Conservation (phyloP, 1,140 invertebrate species). For the Trachelipus rathkii region DNA sequence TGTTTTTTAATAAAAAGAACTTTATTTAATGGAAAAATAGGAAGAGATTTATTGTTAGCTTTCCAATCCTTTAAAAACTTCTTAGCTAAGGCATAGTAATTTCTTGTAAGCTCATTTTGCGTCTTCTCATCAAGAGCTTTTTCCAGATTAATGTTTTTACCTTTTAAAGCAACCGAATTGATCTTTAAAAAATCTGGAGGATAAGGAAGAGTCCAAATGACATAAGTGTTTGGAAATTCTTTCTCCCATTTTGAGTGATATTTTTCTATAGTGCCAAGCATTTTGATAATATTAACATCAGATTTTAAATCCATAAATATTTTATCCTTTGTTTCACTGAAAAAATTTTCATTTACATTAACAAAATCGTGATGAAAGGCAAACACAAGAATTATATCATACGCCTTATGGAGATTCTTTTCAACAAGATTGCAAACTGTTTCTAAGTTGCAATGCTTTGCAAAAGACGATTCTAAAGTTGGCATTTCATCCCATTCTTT, state of each 20-base stretch:
- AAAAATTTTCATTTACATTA: neutral
- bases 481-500: neutral
- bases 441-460: neutral
- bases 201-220: neutral
- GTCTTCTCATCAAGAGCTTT: neutral
- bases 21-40: slow-evolving; percentile 1
- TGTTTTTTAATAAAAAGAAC: slow-evolving; percentile 3
- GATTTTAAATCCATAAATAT: neutral
- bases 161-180: neutral
- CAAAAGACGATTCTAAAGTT: neutral
- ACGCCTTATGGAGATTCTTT: neutral
- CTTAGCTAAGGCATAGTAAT: neutral
- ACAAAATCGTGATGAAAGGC: neutral
- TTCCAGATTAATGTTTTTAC: neutral
- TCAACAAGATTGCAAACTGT: neutral
- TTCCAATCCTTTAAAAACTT: neutral
- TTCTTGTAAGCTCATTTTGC: neutral
- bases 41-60: neutral
- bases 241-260: neutral
- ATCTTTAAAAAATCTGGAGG: neutral
- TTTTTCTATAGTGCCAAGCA: neutral
- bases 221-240: neutral
- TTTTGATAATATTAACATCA: neutral
- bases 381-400: neutral
- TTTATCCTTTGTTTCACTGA: neutral